These are phyloP conservation scores for Molorchus minor DNA, from an alignment of 2,888 invertebrate species.

Conservation along the genomic window DNA sequence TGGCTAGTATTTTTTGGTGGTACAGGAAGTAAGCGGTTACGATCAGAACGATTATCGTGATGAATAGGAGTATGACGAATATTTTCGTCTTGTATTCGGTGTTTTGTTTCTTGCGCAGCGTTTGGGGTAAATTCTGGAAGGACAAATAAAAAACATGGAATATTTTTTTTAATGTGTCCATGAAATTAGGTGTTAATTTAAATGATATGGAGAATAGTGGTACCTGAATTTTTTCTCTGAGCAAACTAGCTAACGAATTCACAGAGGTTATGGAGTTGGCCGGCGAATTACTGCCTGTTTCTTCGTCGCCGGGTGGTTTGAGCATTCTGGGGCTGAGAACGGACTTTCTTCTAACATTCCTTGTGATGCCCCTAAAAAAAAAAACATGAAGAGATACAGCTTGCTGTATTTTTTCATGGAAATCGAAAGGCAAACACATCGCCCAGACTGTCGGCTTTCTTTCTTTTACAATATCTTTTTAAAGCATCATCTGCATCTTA, in stretches of 20 bases:
- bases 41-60: constrained; percentile 82
- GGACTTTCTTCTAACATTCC: constrained; percentile 72
- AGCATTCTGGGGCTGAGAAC: constrained; percentile 66
- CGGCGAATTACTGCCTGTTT: constrained; percentile 71
- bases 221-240: constrained; percentile 85
- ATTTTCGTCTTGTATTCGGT: constrained; percentile 82
- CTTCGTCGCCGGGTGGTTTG: constrained; percentile 66
- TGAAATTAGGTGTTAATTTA: constrained; percentile 5
- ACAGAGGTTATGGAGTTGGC: constrained; percentile 85
- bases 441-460: too few relatives aligned
- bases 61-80: constrained; percentile 82
- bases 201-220: constrained; percentile 15
- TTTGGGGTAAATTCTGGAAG: constrained; percentile 77
- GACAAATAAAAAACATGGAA: too few relatives aligned
- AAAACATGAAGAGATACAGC: constrained; percentile 14
- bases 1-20: constrained; percentile 81
- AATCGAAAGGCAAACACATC: too few relatives aligned
- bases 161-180: not conserved
- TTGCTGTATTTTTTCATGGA: too few relatives aligned
- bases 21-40: constrained; percentile 86
- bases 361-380: constrained; percentile 69
- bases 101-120: constrained; percentile 73
- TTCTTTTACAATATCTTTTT: too few relatives aligned
- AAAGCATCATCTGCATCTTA: too few relatives aligned
- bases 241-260: constrained; percentile 83